Evolutionary conservation across 1,140 invertebrate species (phyloP), one percentile per base, ranked within the genome.

Genomic region (Macrocentrus cingulum): DNA sequence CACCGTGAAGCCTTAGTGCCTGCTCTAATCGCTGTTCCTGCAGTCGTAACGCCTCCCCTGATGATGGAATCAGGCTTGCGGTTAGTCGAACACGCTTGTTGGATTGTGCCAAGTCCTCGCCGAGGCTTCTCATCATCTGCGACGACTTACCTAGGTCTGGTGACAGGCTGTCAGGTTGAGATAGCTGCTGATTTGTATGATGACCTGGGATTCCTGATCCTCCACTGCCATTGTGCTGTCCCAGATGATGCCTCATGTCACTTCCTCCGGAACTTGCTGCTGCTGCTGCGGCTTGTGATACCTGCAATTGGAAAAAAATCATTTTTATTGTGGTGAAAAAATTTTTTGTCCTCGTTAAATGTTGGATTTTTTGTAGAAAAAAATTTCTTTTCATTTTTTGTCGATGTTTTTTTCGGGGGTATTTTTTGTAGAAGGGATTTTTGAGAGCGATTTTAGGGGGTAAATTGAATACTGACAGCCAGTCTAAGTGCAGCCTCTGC

Each of bases 21-120:
- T 92, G 91, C 67, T 91, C 90, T 66, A 92, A 72, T 67, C 90
- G 81, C 65, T 91, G 89, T 67, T 91, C 90, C 66, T 91, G 89
- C 44, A 91, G 82, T 68, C 89, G 81, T 49, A 91, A 80, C 6
- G 88, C 89, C 71, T 92, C 89, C 56, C 76, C 77, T 77, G 63
- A 18, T 60, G 61, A 63, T 53, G 61, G 61, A 63, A 63, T 63
- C 53, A 63, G 61, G 57, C 61, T 60, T 52, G 57, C 61, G 54
- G 57, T 63, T 63, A 63, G 49, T 60, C 59, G 50, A 39, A 60
- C 61, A 48, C 61, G 61, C 59, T 63, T 63, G 54, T 59, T 59
- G 49, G 56, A 59, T 56, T 63, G 61, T 11, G 42, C 45, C 49
- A 48, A 42, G 32, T 60, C 62, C 37, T 63, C 58, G 51, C 59